phyloP scores from a whole-genome alignment of 2,888 invertebrate species.

The Agrenia bidenticulata region DNA sequence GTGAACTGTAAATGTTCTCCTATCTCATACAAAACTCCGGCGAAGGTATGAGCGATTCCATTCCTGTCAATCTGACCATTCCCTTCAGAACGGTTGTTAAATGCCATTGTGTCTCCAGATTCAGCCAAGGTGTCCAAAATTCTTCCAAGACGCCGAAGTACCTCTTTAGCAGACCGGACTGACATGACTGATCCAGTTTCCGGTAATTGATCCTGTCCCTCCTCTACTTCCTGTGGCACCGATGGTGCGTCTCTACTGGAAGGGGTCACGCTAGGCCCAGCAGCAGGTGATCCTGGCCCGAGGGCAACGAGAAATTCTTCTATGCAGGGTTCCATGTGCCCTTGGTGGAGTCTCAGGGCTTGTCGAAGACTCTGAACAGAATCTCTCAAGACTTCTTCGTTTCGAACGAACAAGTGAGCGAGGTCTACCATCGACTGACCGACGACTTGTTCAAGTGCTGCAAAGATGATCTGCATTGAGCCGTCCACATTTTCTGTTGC shows the following conservation, averaged over 20 bases:
- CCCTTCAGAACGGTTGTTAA: no score
- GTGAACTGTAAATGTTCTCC: not conserved
- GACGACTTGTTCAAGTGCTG: no score
- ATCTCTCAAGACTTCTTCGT: not conserved
- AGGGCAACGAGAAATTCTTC: not conserved
- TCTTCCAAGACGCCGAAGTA: not conserved
- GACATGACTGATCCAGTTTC: not conserved
- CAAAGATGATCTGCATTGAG: no score
- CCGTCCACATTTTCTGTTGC: no score
- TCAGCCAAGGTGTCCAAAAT: not conserved
- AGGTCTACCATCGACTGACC: not conserved
- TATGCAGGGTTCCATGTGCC: not conserved
- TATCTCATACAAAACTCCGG: not conserved
- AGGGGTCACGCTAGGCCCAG: not conserved
- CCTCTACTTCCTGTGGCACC: not conserved
- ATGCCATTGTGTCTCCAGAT: not conserved
- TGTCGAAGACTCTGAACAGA: not conserved
- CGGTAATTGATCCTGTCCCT: no score
- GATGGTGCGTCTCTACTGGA: not conserved
- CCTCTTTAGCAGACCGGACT: not conserved
- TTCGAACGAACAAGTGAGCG: not conserved
- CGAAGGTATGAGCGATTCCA: not conserved
- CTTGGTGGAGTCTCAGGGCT: not conserved
- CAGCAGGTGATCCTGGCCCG: not conserved
- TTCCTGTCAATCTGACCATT: not conserved